phyloP scores from a whole-genome alignment of 2,797 vertebrate species.

The Lacerta bilineata region DNA sequence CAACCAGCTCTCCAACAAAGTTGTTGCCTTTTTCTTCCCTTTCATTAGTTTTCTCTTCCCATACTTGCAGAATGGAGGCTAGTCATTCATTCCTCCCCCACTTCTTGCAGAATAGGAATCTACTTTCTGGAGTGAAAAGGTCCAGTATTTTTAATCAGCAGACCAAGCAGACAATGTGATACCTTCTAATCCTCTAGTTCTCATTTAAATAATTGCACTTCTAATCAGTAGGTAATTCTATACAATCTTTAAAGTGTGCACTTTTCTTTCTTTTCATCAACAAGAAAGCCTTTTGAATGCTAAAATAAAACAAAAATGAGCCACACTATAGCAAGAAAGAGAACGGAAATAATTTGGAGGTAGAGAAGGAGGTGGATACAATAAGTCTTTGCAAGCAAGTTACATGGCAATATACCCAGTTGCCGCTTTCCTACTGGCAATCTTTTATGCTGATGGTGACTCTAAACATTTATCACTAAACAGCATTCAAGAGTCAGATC shows the following conservation, averaged over 20 bases:
- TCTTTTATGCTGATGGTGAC: constrained; percentile 1
- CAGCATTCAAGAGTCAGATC: constrained; percentile 9
- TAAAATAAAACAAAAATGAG: not conserved
- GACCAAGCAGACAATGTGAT: constrained; percentile 11
- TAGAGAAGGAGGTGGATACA: not conserved
- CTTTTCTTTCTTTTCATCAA: constrained; percentile 39
- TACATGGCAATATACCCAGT: not conserved
- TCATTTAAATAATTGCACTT: constrained; percentile 43
- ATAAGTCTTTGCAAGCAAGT: not conserved
- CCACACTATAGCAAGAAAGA: constrained; percentile 12
- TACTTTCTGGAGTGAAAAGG: not conserved
- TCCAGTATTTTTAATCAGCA: constrained; percentile 27
- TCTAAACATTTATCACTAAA: not conserved
- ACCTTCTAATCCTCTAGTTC: constrained; percentile 28
- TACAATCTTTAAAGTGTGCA: constrained; percentile 24
- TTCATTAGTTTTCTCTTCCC: not conserved
- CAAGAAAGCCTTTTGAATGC: constrained; percentile 12
- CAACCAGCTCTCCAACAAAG: not conserved
- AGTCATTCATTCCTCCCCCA: not conserved
- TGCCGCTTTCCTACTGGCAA: not conserved
- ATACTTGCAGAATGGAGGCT: not conserved
- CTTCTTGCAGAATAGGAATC: not conserved
- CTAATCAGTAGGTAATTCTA: constrained; percentile 45
- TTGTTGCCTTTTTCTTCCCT: not conserved
- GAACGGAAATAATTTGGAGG: constrained; percentile 7